A percentile compares a stretch with the other conserved stretches of the same genome.
Evolutionary conservation across 1,140 invertebrate genomes (phyloP).

Genomic region (Lysiphlebus fabarum): DNA sequence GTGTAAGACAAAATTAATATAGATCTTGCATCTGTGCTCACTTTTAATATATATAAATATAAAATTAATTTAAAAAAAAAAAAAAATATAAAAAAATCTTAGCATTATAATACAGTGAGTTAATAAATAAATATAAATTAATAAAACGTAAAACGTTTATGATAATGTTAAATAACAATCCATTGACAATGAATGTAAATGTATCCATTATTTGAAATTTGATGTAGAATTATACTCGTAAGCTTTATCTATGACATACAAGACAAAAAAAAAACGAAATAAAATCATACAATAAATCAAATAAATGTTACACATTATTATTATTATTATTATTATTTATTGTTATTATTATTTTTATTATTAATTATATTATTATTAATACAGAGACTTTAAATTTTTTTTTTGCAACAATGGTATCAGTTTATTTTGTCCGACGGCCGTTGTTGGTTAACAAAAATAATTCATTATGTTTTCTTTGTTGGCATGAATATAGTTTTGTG

Average conservation of each 20-base stretch:
- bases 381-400: too few relatives aligned
- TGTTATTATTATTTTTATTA: conserved; percentile 17
- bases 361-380: too few relatives aligned
- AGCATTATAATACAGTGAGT: conserved; percentile 9
- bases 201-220: conserved; percentile 57
- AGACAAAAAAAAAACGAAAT: conserved; percentile 41
- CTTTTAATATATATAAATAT: background rate
- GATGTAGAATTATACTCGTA: conserved; percentile 59
- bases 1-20: background rate
- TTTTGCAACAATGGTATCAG: background rate
- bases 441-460: too few relatives aligned
- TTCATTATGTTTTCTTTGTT: too few relatives aligned
- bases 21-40: conserved; percentile 12
- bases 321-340: conserved; percentile 28
- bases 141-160: conserved; percentile 38
- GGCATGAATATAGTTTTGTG: too few relatives aligned
- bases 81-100: too few relatives aligned
- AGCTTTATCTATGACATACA: conserved; percentile 57
- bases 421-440: too few relatives aligned
- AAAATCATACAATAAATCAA: conserved; percentile 54
- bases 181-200: conserved; percentile 59
- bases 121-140: conserved; percentile 30
- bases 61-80: conserved; percentile 9
- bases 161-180: conserved; percentile 45
- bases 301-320: background rate